phyloP scores from a whole-genome alignment of 2,797 vertebrate genomes.

The Rhynchonycteris naso region DNA sequence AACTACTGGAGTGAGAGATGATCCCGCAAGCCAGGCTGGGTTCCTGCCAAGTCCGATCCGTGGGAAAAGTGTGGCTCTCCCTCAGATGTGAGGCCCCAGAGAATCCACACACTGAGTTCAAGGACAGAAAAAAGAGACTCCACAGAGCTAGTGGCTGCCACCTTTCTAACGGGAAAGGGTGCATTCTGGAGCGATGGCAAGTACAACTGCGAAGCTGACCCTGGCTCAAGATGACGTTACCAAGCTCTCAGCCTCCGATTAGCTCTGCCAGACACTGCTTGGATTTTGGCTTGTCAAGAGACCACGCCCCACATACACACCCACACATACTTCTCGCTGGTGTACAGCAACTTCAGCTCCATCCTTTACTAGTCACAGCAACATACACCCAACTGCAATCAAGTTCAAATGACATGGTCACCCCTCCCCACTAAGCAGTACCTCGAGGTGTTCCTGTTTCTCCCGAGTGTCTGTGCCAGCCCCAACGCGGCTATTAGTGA shows the following conservation, averaged over 20 bases:
- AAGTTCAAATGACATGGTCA: background rate
- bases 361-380: accelerated
- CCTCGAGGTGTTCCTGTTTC: too few species aligned
- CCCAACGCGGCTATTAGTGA: background rate
- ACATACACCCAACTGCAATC: background rate
- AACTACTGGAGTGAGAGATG: background rate
- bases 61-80: background rate
- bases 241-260: slow-evolving; percentile 49
- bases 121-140: background rate
- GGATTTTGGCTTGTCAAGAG: background rate
- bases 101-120: background rate
- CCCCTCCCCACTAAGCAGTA: background rate
- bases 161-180: slow-evolving; percentile 20
- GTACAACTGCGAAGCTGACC: slow-evolving; percentile 3
- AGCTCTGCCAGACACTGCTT: background rate
- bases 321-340: background rate
- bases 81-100: background rate
- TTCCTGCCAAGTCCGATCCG: background rate
- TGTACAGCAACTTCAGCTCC: background rate
- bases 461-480: background rate
- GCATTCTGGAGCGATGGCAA: background rate
- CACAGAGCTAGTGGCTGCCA: background rate
- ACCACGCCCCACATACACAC: background rate
- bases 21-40: background rate
- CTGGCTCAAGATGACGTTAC: background rate